Conservation (phyloP, 2,113 vertebrate species). For the Lagopus muta region DNA sequence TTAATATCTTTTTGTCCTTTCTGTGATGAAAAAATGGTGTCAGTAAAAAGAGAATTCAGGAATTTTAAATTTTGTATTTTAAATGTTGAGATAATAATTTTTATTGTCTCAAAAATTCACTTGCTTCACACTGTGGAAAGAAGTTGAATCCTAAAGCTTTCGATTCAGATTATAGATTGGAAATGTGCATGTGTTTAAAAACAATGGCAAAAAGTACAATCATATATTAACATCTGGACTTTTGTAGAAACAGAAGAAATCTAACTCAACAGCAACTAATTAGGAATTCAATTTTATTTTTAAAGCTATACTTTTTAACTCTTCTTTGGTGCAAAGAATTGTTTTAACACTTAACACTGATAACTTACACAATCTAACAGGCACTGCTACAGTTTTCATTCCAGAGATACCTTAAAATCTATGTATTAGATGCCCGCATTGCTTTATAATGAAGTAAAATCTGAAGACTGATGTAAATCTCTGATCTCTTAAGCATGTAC, state of each 20-base stretch:
- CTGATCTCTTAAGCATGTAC: neutral
- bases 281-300: neutral
- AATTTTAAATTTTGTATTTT: neutral
- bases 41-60: neutral
- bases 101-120: neutral
- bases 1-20: neutral
- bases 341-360: neutral
- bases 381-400: neutral
- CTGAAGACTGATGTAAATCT: neutral
- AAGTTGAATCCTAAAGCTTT: neutral
- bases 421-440: neutral
- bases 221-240: neutral
- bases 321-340: neutral
- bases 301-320: neutral
- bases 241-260: neutral
- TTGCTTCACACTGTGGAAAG: neutral
- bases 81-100: neutral
- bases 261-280: neutral
- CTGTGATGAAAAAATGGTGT: neutral
- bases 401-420: neutral
- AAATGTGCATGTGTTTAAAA: neutral
- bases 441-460: neutral
- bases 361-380: neutral
- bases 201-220: neutral
- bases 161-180: neutral